A percentile compares a stretch with the other conserved stretches of the same genome.
These are phyloP conservation scores for Hyles lineata DNA, from an alignment of 2,888 invertebrate species.

Conservation along the genomic window DNA sequence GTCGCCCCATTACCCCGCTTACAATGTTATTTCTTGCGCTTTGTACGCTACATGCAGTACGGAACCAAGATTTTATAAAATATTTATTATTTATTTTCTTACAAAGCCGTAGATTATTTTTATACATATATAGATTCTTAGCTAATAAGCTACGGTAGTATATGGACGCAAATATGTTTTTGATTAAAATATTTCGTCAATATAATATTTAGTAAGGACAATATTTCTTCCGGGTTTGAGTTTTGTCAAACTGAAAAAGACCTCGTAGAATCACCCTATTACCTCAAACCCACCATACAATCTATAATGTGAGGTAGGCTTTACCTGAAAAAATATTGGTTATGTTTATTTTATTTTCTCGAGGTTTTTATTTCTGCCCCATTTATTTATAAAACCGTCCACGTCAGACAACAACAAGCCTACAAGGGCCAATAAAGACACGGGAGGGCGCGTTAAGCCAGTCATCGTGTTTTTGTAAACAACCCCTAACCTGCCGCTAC, in stretches of 20 bases:
- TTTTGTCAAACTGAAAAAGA: no score
- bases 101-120: not conserved
- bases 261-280: no score
- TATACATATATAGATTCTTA: not conserved
- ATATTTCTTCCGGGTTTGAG: no score
- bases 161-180: no score
- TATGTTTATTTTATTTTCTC: not conserved
- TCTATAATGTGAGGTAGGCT: no score
- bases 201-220: no score
- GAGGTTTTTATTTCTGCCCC: slow-evolving; percentile 30
- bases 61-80: not conserved
- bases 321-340: no score
- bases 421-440: slow-evolving; percentile 73
- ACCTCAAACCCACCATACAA: no score
- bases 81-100: not conserved
- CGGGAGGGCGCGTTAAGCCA: slow-evolving; percentile 71
- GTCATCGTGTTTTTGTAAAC: slow-evolving; percentile 83
- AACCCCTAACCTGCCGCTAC: slow-evolving; percentile 58
- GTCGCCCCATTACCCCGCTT: slow-evolving; percentile 69
- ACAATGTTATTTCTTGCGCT: slow-evolving; percentile 56
- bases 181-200: no score
- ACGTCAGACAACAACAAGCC: slow-evolving; percentile 68
- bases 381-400: slow-evolving; percentile 50
- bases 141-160: no score
- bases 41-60: slow-evolving; percentile 20